Evolutionary conservation across 1,140 invertebrate species (phyloP).

Genomic region (Thaumatotibia leucotreta): DNA sequence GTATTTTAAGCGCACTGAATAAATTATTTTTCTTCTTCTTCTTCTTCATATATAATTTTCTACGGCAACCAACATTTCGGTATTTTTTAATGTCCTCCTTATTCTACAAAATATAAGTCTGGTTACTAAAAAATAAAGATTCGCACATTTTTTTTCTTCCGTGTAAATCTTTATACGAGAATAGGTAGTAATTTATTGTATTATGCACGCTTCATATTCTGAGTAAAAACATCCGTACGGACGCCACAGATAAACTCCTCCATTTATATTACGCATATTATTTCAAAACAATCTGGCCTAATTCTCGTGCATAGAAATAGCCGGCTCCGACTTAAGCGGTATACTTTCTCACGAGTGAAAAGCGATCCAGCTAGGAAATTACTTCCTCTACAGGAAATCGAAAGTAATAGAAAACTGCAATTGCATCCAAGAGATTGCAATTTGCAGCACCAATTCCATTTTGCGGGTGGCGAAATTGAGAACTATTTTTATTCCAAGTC

Average conservation of each 20-base stretch:
- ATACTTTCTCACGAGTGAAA: slow-evolving; percentile 64
- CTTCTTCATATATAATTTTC: too few species aligned
- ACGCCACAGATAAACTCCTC: background rate
- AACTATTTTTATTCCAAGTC: background rate
- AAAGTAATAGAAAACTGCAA: slow-evolving; percentile 67
- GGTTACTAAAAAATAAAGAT: too few species aligned
- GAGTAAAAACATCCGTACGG: background rate
- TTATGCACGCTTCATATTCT: background rate
- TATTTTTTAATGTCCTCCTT: too few species aligned
- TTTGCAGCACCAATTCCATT: background rate
- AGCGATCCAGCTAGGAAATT: slow-evolving; percentile 67
- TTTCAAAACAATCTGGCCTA: background rate
- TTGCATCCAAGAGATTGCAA: slow-evolving; percentile 3
- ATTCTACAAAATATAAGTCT: too few species aligned
- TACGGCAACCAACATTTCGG: too few species aligned
- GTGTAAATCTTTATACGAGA: too few species aligned
- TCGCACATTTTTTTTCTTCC: too few species aligned
- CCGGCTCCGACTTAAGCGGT: background rate
- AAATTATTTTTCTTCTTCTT: too few species aligned
- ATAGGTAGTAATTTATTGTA: too few species aligned
- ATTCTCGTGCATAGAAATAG: background rate
- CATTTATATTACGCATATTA: background rate
- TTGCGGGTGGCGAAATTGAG: background rate
- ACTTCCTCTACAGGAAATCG: slow-evolving; percentile 72
- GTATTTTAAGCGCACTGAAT: too few species aligned